phyloP scores from a whole-genome alignment of 1,140 invertebrate genomes.

The Drosophila busckii region DNA sequence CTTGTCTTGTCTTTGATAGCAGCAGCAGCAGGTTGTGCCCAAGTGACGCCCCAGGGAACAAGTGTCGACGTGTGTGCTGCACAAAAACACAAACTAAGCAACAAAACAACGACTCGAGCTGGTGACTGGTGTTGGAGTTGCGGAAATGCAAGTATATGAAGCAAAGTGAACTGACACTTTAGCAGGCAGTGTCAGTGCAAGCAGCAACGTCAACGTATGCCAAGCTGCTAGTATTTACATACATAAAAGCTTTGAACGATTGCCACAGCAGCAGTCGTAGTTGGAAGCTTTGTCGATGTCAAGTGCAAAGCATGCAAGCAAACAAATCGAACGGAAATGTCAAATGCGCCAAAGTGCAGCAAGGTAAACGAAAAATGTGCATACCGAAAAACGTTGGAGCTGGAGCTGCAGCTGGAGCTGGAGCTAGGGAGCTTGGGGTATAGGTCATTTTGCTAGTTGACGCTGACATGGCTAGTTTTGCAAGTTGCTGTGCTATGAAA shows the following conservation, averaged over 20 bases:
- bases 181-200: constrained; percentile 23
- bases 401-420: background rate
- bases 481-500: constrained; percentile 29
- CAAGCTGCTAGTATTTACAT: background rate
- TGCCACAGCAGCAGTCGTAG: constrained; percentile 2
- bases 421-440: constrained; percentile 1
- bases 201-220: constrained; percentile 2
- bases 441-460: constrained; percentile 42
- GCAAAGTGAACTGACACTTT: constrained; percentile 50
- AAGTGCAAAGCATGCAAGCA: constrained; percentile 42
- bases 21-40: constrained; percentile 6
- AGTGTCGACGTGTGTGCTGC: constrained; percentile 58
- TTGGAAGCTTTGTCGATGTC: constrained; percentile 26
- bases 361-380: constrained; percentile 56
- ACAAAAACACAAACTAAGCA: constrained; percentile 23
- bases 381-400: constrained; percentile 34
- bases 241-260: background rate
- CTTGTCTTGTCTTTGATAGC: constrained; percentile 41
- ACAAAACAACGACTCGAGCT: constrained; percentile 13
- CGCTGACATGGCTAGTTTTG: constrained; percentile 12
- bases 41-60: constrained; percentile 46
- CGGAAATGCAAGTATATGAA: constrained; percentile 58
- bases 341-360: constrained; percentile 72
- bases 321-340: constrained; percentile 78
- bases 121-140: constrained; percentile 7